Evolutionary conservation across 92 coral and sea anemone species (phyloP).

Genomic region (Zoanthus sansibaricus): DNA sequence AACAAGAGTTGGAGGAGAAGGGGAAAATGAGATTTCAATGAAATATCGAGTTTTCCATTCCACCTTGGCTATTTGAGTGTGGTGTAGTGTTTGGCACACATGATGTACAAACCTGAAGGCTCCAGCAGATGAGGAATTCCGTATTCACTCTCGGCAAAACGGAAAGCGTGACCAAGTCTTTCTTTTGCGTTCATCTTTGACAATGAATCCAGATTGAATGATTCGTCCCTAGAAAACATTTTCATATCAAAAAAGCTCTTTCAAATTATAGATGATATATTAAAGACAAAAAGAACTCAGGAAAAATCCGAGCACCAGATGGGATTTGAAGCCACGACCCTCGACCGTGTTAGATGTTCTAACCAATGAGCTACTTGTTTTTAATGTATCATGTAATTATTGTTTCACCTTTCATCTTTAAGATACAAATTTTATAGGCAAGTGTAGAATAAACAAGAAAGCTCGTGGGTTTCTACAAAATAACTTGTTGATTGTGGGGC

Average conservation of each 20-base stretch:
- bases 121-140: constrained; percentile 87
- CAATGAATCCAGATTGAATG: constrained; percentile 73
- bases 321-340: too few relatives aligned
- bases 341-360: too few relatives aligned
- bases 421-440: too few relatives aligned
- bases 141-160: constrained; percentile 75
- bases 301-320: too few relatives aligned
- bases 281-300: too few relatives aligned
- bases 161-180: constrained; percentile 83
- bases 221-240: constrained; percentile 63
- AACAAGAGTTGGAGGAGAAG: not conserved
- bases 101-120: constrained; percentile 70
- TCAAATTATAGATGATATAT: too few relatives aligned
- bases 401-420: too few relatives aligned
- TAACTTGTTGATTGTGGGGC: too few relatives aligned
- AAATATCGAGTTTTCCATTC: not conserved
- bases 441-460: too few relatives aligned
- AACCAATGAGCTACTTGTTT: too few relatives aligned
- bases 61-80: not conserved
- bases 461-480: too few relatives aligned
- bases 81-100: not conserved
- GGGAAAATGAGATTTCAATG: not conserved
- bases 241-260: not conserved
- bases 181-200: constrained; percentile 57
- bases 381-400: too few relatives aligned